Evolutionary conservation across 2,888 invertebrate species (phyloP).

Genomic region (Drosophila conformis): DNA sequence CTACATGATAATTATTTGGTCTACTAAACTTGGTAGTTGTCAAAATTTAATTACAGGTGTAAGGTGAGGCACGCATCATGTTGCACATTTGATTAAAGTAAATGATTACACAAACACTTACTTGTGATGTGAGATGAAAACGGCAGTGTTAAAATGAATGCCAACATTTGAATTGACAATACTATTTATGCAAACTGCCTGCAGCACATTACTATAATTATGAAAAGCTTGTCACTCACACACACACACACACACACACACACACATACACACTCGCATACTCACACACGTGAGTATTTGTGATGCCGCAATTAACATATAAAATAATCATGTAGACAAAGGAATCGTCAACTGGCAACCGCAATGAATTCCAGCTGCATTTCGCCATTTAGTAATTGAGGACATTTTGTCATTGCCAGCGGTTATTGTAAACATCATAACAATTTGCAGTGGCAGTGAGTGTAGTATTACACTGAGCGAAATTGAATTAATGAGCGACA

Average conservation of each 20-base stretch:
- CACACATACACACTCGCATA: background rate
- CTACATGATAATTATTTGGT: background rate
- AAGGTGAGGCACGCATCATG: no score
- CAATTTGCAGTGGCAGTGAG: slow-evolving; percentile 1
- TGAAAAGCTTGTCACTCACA: background rate
- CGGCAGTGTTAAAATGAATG: background rate
- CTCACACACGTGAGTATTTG: background rate
- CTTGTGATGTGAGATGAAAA: background rate
- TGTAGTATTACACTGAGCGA: background rate
- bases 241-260: background rate
- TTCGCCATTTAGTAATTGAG: slow-evolving; percentile 35
- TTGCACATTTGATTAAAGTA: background rate
- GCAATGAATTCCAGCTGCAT: slow-evolving; percentile 10
- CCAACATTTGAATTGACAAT: background rate
- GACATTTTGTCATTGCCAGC: slow-evolving; percentile 31
- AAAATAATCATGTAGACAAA: slow-evolving; percentile 12
- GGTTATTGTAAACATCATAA: slow-evolving; percentile 27
- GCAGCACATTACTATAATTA: background rate
- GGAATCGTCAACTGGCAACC: slow-evolving; percentile 14
- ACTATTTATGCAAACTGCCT: background rate
- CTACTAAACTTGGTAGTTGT: background rate
- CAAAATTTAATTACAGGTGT: background rate
- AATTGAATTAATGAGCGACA: slow-evolving; percentile 16
- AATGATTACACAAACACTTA: background rate
- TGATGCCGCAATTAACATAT: background rate